phyloP scores from a whole-genome alignment of 2,113 vertebrate genomes.

The Triplophysa siluroides region DNA sequence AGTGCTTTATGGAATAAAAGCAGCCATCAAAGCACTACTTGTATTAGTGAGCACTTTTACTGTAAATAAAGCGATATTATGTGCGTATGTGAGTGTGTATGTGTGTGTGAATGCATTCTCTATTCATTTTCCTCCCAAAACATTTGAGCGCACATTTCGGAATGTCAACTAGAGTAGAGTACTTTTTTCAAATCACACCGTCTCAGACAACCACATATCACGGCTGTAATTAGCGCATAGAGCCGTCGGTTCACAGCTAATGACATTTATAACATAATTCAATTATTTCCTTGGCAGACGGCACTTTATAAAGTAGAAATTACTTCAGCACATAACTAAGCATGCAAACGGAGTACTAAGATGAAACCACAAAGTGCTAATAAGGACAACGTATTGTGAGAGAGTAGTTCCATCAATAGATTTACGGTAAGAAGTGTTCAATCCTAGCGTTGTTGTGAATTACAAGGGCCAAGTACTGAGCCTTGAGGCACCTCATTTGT shows the following conservation, averaged over 20 bases:
- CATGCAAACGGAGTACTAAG: conserved; percentile 21
- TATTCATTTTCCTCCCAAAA: conserved; percentile 48
- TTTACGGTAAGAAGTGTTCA: background rate
- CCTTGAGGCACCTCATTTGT: background rate
- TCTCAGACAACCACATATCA: conserved; percentile 55
- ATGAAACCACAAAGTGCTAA: conserved; percentile 8
- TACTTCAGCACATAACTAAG: conserved; percentile 21
- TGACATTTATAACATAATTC: conserved; percentile 35
- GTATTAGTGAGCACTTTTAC: conserved; percentile 53
- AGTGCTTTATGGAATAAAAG: conserved; percentile 60
- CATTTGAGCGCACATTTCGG: background rate
- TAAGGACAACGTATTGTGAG: conserved; percentile 5
- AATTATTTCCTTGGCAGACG: conserved; percentile 36
- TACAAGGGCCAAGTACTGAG: background rate
- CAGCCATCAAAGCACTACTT: conserved; percentile 49
- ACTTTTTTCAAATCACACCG: background rate
- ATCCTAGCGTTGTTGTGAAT: background rate
- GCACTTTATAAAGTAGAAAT: conserved; percentile 31
- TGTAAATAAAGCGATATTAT: conserved; percentile 53
- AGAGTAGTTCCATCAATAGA: conserved; percentile 9
- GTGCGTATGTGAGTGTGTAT: conserved; percentile 32
- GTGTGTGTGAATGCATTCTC: conserved; percentile 31
- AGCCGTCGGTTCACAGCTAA: conserved; percentile 32
- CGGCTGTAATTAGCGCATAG: conserved; percentile 57
- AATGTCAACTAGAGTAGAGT: background rate